Base-by-base conservation (phyloP, 2,797 vertebrate genomes). In the Halcyon chelicuti region DNA sequence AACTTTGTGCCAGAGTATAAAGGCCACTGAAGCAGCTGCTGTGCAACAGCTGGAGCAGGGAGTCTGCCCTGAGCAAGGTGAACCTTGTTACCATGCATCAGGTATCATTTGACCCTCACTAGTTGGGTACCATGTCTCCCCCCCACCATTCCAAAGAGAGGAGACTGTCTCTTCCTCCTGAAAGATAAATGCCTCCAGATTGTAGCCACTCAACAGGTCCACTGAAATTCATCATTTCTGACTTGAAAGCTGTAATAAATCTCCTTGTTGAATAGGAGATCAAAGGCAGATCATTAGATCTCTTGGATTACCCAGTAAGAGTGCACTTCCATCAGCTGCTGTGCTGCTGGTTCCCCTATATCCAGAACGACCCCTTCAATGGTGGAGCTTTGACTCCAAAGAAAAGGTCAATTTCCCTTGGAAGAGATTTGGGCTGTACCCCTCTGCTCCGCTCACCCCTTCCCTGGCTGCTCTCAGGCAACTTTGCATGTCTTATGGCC, bases 201-300 rank as follows among this genome's bases (percentile, higher is more conserved):
- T 91, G 92, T 49, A 95, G 86, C 84, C 91, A 90, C 91, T 93
- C 37, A 19, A 95, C 91, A 93, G 92, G 94, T 89, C 89, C 84
- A 54, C 86, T 88, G 91, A 96, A 96, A 95, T 86, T 80, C 96
- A 96, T 96, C 92, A 88, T 81, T 40, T 77, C 85, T 92, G 91
- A 92, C 89, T 96, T 40, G 94, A 96, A 94, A 94, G 92, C 96
- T 94, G 87, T 92, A 96, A 94, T 94, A 94, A 93, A 95, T 92
- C 92, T 95, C 57, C 75, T 72, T 1, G 6, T 92, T 95, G 95
- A 96, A 91, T 86, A 86, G 96, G 65, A 97, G 96, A 97, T 97
- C 96, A 97, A 97, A 97, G 91, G 89, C 91, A 94, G 94, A 96
- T 94, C 92, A 75, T 95, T 96, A 95, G 92, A 96, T 94, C 87